Evolutionary conservation across 2,888 invertebrate species (phyloP).

Genomic region (Tetanocera ferruginea): DNA sequence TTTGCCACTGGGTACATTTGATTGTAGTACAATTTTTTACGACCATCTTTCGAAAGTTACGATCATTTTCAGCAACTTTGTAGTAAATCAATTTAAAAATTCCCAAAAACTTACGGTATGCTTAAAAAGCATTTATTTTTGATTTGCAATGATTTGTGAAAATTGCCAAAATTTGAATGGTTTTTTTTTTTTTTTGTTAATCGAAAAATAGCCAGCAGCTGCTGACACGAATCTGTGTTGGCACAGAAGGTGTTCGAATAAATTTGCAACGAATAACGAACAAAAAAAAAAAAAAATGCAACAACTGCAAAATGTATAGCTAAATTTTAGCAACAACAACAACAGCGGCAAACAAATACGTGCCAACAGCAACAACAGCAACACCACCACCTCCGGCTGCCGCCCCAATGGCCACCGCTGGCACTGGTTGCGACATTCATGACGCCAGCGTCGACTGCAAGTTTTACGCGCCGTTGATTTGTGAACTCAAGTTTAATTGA

Average conservation of each 20-base stretch:
- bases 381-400: not conserved
- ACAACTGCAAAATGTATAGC: not conserved
- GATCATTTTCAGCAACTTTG: too few species aligned
- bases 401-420: not conserved
- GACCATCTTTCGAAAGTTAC: too few species aligned
- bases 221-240: not conserved
- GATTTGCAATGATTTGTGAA: not conserved
- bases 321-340: not conserved
- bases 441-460: constrained; percentile 10
- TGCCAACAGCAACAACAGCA: not conserved
- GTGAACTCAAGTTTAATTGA: constrained; percentile 35
- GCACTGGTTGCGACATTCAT: not conserved
- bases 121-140: too few species aligned
- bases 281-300: not conserved
- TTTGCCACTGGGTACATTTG: too few species aligned
- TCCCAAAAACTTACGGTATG: too few species aligned
- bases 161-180: not conserved
- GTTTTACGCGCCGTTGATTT: constrained; percentile 30
- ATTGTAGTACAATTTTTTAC: too few species aligned
- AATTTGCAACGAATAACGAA: constrained; percentile 3
- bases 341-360: not conserved
- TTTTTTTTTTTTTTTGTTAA: not conserved
- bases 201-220: not conserved
- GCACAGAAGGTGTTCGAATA: not conserved
- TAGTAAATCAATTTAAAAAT: too few species aligned